Conservation (phyloP, 2,888 invertebrate species). For the Shargacucullia verbasci region DNA sequence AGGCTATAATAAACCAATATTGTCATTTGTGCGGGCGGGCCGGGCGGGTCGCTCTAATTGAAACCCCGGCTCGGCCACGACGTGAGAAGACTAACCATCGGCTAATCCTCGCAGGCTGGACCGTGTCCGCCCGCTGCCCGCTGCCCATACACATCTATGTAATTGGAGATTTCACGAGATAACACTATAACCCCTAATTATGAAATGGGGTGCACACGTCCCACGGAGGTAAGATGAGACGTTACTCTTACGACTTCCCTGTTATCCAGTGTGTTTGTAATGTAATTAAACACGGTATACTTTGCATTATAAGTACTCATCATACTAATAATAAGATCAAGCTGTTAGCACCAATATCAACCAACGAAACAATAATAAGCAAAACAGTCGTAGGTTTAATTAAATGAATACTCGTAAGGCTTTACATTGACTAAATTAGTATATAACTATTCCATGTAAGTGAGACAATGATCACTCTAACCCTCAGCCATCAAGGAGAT, state of each 20-base stretch:
- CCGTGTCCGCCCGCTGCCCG: slow-evolving; percentile 60
- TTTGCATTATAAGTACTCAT: too few relatives aligned
- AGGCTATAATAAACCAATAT: slow-evolving; percentile 79
- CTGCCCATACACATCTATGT: slow-evolving; percentile 71
- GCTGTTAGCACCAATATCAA: too few relatives aligned
- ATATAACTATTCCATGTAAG: slow-evolving; percentile 36
- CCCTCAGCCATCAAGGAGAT: slow-evolving; percentile 65
- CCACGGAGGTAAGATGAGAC: slow-evolving; percentile 53
- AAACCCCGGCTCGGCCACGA: slow-evolving; percentile 77
- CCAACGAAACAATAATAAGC: too few relatives aligned
- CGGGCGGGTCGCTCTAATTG: slow-evolving; percentile 78
- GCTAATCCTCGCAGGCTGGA: slow-evolving; percentile 73
- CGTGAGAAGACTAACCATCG: slow-evolving; percentile 86
- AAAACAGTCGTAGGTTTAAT: too few relatives aligned
- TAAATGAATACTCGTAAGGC: too few relatives aligned
- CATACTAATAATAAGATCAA: too few relatives aligned
- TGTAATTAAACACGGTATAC: slow-evolving; percentile 25
- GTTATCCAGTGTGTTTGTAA: slow-evolving; percentile 48
- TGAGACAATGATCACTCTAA: slow-evolving; percentile 53
- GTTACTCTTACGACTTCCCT: slow-evolving; percentile 47
- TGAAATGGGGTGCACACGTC: slow-evolving; percentile 68
- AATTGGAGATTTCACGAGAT: slow-evolving; percentile 88
- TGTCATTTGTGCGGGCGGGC: slow-evolving; percentile 69
- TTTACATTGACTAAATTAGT: slow-evolving; percentile 16
- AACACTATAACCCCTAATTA: slow-evolving; percentile 83